Evolutionary conservation across 2,888 invertebrate species (phyloP).

Genomic region (Rhagonycha fulva): DNA sequence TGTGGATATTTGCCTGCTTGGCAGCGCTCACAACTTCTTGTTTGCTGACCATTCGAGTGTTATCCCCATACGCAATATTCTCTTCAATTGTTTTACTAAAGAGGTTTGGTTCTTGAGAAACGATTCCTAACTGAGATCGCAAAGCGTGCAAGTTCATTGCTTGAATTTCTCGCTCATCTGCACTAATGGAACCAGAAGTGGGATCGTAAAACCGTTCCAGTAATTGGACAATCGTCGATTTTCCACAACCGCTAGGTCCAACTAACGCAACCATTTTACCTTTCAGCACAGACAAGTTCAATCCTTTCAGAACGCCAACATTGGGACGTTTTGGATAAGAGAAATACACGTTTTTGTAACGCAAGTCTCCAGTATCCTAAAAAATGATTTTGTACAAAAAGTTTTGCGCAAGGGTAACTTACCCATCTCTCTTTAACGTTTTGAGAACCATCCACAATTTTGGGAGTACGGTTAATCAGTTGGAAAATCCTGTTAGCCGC

Average conservation of each 20-base stretch:
- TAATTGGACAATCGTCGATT: conserved; percentile 85
- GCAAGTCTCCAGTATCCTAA: conserved; percentile 66
- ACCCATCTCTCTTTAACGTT: conserved; percentile 48
- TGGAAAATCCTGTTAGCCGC: conserved; percentile 71
- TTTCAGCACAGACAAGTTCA: conserved; percentile 64
- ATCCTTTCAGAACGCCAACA: conserved; percentile 68
- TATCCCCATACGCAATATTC: conserved; percentile 93
- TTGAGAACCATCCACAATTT: conserved; percentile 54
- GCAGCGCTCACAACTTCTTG: conserved; percentile 79
- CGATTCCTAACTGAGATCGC: conserved; percentile 81
- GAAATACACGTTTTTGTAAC: conserved; percentile 71
- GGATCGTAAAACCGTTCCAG: conserved; percentile 86
- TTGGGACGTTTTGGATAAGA: conserved; percentile 78
- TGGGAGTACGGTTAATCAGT: conserved; percentile 65
- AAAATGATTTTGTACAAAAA: not conserved
- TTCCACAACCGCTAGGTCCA: conserved; percentile 85
- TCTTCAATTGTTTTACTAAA: conserved; percentile 87
- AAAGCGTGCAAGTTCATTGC: conserved; percentile 49
- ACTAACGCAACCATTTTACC: conserved; percentile 79
- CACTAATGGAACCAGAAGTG: conserved; percentile 61
- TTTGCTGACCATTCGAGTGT: conserved; percentile 64
- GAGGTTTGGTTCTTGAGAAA: conserved; percentile 90
- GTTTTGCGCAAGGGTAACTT: conserved; percentile 19
- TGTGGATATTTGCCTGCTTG: conserved; percentile 85
- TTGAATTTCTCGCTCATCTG: conserved; percentile 45